Evolutionary conservation across 2,888 invertebrate genomes (phyloP).

Genomic region (Leucophenga montana): DNA sequence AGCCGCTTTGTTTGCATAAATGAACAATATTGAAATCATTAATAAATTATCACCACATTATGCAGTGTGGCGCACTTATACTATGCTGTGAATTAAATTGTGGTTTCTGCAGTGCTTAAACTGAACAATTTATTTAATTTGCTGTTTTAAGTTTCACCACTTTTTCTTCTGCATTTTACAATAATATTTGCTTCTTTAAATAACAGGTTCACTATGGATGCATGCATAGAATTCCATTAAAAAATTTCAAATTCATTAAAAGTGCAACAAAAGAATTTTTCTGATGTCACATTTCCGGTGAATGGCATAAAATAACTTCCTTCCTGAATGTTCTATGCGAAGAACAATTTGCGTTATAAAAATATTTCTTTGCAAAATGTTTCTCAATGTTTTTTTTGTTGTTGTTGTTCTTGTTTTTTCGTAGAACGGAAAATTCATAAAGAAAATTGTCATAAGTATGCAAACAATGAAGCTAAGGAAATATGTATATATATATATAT

Average conservation of each 20-base stretch:
- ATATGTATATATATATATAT: neutral
- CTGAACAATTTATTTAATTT: too few relatives aligned
- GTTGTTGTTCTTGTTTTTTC: too few relatives aligned
- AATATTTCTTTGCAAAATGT: neutral
- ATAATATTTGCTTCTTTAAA: neutral
- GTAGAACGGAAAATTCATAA: neutral
- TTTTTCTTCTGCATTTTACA: neutral
- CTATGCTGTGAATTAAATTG: too few relatives aligned
- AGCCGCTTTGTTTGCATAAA: too few relatives aligned
- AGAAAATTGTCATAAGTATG: slow-evolving; percentile 7
- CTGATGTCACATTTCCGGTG: neutral
- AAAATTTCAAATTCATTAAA: too few relatives aligned
- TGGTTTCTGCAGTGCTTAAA: too few relatives aligned
- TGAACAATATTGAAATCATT: too few relatives aligned
- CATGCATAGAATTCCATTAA: too few relatives aligned
- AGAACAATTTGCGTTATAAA: slow-evolving; percentile 1
- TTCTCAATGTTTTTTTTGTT: too few relatives aligned
- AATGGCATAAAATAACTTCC: slow-evolving; percentile 7
- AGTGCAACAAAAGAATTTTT: neutral
- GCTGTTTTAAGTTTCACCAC: too few relatives aligned
- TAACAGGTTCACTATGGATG: neutral
- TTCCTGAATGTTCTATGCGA: neutral
- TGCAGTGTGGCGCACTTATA: too few relatives aligned
- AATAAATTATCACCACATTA: too few relatives aligned
- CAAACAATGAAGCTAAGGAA: neutral